These are phyloP conservation scores for Ahaetulla prasina DNA, from an alignment of 2,113 vertebrate species.

Conservation along the genomic window DNA sequence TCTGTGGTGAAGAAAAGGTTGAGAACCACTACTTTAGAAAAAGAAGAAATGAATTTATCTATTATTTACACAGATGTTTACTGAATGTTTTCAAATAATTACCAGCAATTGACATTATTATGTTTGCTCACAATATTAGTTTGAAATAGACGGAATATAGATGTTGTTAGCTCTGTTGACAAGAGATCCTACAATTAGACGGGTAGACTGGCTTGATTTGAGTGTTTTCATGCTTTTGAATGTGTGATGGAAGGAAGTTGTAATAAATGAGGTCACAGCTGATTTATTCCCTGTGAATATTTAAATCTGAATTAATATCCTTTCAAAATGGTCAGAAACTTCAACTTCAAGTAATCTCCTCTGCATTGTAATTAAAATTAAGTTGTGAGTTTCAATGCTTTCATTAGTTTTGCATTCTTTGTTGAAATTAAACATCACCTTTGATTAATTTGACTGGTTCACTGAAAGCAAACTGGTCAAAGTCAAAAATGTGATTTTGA, in stretches of 20 bases:
- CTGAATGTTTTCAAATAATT: not conserved
- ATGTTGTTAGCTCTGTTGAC: not conserved
- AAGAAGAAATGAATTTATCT: not conserved
- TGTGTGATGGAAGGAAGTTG: not conserved
- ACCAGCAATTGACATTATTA: not conserved
- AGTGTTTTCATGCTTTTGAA: not conserved
- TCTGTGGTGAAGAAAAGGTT: not conserved
- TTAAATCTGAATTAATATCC: not conserved
- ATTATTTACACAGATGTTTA: not conserved
- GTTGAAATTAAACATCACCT: not conserved
- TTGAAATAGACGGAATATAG: not conserved
- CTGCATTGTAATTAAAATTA: conserved; percentile 7
- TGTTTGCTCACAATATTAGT: not conserved
- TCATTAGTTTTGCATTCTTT: not conserved
- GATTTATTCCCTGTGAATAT: not conserved
- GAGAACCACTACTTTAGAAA: not conserved
- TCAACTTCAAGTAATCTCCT: not conserved
- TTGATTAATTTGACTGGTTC: not conserved
- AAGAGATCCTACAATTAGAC: not conserved
- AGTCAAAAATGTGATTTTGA: conserved; percentile 1
- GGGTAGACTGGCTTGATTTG: not conserved
- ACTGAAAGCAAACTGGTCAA: conserved; percentile 6
- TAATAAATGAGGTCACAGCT: not conserved
- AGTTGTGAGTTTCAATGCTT: not conserved
- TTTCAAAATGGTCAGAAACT: conserved; percentile 1